Evolutionary conservation across 2,888 invertebrate species (phyloP).

Genomic region (Unio pictorum): DNA sequence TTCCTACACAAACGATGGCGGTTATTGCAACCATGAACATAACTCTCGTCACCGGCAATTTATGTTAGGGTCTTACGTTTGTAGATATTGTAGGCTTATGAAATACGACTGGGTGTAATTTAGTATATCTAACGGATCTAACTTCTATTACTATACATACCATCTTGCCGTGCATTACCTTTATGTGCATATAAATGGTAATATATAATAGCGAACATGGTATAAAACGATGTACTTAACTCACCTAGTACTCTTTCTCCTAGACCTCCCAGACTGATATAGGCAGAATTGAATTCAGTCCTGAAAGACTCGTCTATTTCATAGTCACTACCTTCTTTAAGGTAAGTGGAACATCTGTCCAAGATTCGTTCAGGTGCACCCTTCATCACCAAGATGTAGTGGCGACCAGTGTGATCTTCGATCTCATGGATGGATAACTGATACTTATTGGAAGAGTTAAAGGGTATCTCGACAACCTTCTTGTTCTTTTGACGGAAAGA

Average conservation of each 20-base stretch:
- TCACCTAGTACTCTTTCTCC: constrained; percentile 85
- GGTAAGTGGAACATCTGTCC: constrained; percentile 90
- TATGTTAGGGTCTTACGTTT: too few species aligned
- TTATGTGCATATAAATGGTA: too few species aligned
- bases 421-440: constrained; percentile 92
- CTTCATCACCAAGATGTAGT: constrained; percentile 89
- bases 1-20: too few species aligned
- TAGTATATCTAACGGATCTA: too few species aligned
- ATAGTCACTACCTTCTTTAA: constrained; percentile 93
- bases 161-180: too few species aligned
- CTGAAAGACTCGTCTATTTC: constrained; percentile 93
- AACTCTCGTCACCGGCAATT: too few species aligned
- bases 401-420: constrained; percentile 80
- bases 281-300: constrained; percentile 94
- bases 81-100: too few species aligned
- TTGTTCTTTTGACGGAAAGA: constrained; percentile 67
- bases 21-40: too few species aligned
- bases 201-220: not conserved
- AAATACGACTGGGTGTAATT: too few species aligned
- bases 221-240: constrained; percentile 2
- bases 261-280: constrained; percentile 85
- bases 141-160: too few species aligned
- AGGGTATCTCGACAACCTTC: constrained; percentile 73
- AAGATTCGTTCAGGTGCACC: constrained; percentile 94
- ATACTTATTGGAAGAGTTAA: constrained; percentile 74